Conservation (phyloP, 2,888 invertebrate genomes). For the Allophyes oxyacanthae region DNA sequence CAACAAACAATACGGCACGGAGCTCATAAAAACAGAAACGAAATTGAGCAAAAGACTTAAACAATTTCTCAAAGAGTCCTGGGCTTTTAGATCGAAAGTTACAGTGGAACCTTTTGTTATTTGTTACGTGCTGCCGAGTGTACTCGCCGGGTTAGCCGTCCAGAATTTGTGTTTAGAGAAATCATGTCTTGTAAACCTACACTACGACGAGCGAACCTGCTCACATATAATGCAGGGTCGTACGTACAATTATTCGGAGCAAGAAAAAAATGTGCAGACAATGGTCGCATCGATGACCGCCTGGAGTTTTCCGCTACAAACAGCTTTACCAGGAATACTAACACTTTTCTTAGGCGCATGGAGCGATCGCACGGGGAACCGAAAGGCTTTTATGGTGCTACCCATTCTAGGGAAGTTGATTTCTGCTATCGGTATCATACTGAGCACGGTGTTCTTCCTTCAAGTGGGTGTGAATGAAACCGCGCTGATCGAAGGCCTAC, state of each 20-base stretch:
- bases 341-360: constrained; percentile 90
- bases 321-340: constrained; percentile 88
- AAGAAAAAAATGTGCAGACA: constrained; percentile 84
- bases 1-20: constrained; percentile 71
- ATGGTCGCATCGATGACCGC: constrained; percentile 89
- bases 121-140: constrained; percentile 91
- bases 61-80: constrained; percentile 77
- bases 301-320: constrained; percentile 89
- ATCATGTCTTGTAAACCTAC: constrained; percentile 88
- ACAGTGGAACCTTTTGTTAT: constrained; percentile 92
- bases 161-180: constrained; percentile 89
- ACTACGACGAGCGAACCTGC: constrained; percentile 88
- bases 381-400: constrained; percentile 89
- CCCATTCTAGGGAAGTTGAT: constrained; percentile 90
- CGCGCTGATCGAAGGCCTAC: constrained; percentile 88
- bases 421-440: constrained; percentile 86
- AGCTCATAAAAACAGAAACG: constrained; percentile 73
- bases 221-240: constrained; percentile 83
- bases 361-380: constrained; percentile 90
- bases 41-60: constrained; percentile 78
- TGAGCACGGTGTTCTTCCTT: constrained; percentile 89
- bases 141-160: constrained; percentile 90
- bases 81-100: constrained; percentile 80
- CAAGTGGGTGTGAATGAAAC: constrained; percentile 88
- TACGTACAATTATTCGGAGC: constrained; percentile 77